Evolutionary conservation across 2,113 vertebrate genomes (phyloP).

Genomic region (Centrocercus urophasianus): DNA sequence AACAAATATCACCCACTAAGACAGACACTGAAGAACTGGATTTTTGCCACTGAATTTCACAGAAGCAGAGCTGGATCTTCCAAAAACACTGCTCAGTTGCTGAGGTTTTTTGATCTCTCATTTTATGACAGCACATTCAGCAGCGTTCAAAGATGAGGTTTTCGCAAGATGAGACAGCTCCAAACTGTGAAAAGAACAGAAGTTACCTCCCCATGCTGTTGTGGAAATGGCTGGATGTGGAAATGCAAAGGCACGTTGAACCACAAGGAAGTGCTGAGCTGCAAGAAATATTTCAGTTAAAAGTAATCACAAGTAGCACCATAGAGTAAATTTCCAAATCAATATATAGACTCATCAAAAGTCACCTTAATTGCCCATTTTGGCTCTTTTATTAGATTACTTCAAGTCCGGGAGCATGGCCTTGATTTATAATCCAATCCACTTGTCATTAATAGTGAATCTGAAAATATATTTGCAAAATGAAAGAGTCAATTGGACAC

Average conservation of each 20-base stretch:
- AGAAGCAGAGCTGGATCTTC: neutral
- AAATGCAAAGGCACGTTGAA: neutral
- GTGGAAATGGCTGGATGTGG: neutral
- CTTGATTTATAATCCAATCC: constrained; percentile 30
- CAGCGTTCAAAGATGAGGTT: neutral
- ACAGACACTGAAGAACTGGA: neutral
- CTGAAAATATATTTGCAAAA: constrained; percentile 1
- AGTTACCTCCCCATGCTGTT: neutral
- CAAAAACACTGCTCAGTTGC: neutral
- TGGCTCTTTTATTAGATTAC: constrained; percentile 11
- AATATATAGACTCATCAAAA: neutral
- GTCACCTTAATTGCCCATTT: neutral
- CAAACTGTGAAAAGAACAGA: neutral
- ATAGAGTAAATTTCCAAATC: neutral
- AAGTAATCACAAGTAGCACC: neutral
- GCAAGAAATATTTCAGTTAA: neutral
- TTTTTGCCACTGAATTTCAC: neutral
- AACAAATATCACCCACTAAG: neutral
- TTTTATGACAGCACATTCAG: neutral
- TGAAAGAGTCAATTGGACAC: neutral
- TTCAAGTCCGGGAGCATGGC: neutral
- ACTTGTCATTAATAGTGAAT: neutral
- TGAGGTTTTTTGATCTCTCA: neutral
- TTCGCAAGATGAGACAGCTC: neutral
- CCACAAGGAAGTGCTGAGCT: neutral